phyloP scores from a whole-genome alignment of 2,113 vertebrate species.

The Poeciliopsis prolifica region DNA sequence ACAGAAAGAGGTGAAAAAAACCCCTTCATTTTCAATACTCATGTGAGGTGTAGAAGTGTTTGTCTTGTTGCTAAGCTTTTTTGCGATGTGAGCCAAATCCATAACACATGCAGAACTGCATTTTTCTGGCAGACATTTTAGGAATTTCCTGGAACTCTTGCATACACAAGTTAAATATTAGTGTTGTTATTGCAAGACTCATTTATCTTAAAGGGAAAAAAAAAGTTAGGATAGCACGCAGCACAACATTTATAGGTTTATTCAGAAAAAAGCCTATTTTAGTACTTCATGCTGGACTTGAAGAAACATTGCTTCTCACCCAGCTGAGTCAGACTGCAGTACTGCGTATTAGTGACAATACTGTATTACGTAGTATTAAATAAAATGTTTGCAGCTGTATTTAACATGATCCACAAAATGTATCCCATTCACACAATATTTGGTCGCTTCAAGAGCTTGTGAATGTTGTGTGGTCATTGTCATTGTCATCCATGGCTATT shows the following conservation, averaged over 20 bases:
- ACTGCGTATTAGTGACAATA: neutral
- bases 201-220: too few relatives aligned
- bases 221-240: too few relatives aligned
- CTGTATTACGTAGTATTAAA: too few relatives aligned
- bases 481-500: neutral
- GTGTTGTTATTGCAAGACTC: too few relatives aligned
- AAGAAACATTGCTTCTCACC: too few relatives aligned
- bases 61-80: constrained; percentile 22
- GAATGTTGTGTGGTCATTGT: neutral
- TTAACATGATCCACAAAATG: neutral
- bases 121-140: neutral
- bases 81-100: constrained; percentile 27
- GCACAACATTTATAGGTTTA: too few relatives aligned
- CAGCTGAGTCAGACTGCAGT: too few relatives aligned
- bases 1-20: constrained; percentile 12
- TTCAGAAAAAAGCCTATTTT: too few relatives aligned
- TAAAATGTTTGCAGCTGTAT: neutral
- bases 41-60: constrained; percentile 25
- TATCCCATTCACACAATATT: neutral
- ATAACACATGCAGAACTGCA: constrained; percentile 12
- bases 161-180: too few relatives aligned
- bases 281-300: too few relatives aligned
- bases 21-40: constrained; percentile 31
- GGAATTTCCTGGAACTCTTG: neutral
- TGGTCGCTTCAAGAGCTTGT: neutral